Base-by-base conservation (phyloP, 2,113 vertebrate species). In the Cheilinus undulatus region DNA sequence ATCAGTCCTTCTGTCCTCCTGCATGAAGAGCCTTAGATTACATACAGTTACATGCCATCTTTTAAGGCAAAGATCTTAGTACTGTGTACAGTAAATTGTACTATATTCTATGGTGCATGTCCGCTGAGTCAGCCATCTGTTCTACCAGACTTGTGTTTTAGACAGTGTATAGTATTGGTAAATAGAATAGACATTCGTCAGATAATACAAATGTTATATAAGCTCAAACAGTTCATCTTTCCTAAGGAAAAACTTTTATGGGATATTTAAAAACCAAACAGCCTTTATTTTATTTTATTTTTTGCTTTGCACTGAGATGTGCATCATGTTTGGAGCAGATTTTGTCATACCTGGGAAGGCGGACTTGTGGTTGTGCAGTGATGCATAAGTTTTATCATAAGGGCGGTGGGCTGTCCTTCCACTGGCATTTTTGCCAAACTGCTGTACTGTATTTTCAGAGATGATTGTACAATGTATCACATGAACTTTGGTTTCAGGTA, bases 401-500 rank as follows among this genome's bases (percentile, higher is more conserved):
- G 81, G 82, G 60, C 49, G 84, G 71, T 85, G 54, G 86, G 87
- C 89, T 76, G 88, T 91, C 75, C 71, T 73, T 91, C 90, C 89
- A 67, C 63, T 88, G 83, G 95, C 95, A 95, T 94, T 88, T 61
- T 89, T 90, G 85, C 81, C 87, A 87, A 89, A 93, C 84, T 95
- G 90, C 85, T 97, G 95, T 95, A 95, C 95, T 96, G 94, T 93
- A 88, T 53, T 93, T 89, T 93, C 89, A 94, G 90, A 95, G 94
- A 94, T 94, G 93, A 92, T 94, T 94, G 94, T 94, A 91, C 82
- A 59, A 88, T 91, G 93, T 93, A 91, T 94, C 91, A 95, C 95
- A 94, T 90, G 93, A 94, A 92, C 93, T 92, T 92, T 95, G 95
- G 93, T 96, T 96, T 96, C 93, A 89, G 95, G 95, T 95, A 95